These are phyloP conservation scores for Bos indicus DNA, from an alignment of 2,113 vertebrate genomes.

Conservation along the genomic window DNA sequence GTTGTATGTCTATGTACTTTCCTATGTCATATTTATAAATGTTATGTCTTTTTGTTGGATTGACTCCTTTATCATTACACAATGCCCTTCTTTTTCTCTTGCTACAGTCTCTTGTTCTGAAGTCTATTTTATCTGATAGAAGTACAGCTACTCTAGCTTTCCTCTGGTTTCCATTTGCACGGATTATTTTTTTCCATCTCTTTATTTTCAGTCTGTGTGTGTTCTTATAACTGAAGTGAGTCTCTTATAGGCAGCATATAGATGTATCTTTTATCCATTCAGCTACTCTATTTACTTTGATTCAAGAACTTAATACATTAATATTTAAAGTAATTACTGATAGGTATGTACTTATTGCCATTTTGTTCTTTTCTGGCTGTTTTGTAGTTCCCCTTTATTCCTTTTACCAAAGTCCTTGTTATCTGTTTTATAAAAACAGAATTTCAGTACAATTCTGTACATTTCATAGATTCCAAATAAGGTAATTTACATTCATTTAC, in stretches of 20 bases:
- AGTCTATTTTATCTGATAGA: background rate
- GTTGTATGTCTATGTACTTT: background rate
- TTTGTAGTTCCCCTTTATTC: background rate
- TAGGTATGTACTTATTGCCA: background rate
- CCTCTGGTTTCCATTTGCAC: background rate
- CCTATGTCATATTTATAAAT: background rate
- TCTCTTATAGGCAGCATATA: background rate
- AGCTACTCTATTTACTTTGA: background rate
- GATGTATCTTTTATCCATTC: background rate
- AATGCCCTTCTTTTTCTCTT: background rate
- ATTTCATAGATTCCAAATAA: background rate
- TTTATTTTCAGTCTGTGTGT: background rate
- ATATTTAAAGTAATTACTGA: background rate
- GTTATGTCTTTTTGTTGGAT: background rate
- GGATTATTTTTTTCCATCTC: background rate
- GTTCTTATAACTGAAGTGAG: background rate
- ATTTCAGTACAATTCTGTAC: background rate
- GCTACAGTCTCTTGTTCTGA: background rate
- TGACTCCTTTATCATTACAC: background rate
- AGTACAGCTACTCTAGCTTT: background rate
- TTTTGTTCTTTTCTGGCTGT: background rate
- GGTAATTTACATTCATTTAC: background rate
- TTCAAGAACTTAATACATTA: background rate
- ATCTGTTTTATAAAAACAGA: background rate
- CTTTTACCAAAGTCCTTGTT: background rate